These are phyloP conservation scores for Lithophane ornitopus DNA, from an alignment of 2,888 invertebrate genomes.

Conservation along the genomic window DNA sequence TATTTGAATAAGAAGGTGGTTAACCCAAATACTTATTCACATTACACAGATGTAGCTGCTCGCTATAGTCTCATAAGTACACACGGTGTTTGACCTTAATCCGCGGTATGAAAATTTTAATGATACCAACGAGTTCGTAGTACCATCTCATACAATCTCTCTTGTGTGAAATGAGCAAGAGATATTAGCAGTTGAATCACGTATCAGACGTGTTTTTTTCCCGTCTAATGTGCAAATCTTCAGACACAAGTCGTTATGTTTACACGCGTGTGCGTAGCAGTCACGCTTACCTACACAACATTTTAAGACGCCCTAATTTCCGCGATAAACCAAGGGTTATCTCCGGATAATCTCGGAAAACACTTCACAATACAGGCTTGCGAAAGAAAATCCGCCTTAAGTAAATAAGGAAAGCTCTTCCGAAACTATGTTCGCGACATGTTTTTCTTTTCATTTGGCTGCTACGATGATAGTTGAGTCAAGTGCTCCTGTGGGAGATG, in stretches of 20 bases:
- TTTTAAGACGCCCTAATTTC: slow-evolving; percentile 56
- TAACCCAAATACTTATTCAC: slow-evolving; percentile 45
- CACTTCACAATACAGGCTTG: slow-evolving; percentile 49
- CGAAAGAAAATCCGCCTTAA: slow-evolving; percentile 49
- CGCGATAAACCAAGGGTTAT: slow-evolving; percentile 47
- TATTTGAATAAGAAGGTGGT: slow-evolving; percentile 34
- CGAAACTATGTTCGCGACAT: slow-evolving; percentile 49
- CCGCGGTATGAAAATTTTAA: slow-evolving; percentile 46
- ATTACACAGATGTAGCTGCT: slow-evolving; percentile 28
- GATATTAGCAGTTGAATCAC: slow-evolving; percentile 32
- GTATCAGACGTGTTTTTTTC: slow-evolving; percentile 47
- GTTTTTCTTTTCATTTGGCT: slow-evolving; percentile 65
- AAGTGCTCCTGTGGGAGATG: slow-evolving; percentile 47
- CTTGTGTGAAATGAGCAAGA: slow-evolving; percentile 8
- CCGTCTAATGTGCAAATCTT: slow-evolving; percentile 35
- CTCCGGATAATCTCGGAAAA: slow-evolving; percentile 50
- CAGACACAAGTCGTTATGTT: slow-evolving; percentile 31
- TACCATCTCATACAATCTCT: slow-evolving; percentile 15
- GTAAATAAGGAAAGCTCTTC: slow-evolving; percentile 50
- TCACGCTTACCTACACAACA: slow-evolving; percentile 34
- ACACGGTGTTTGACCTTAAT: slow-evolving; percentile 51
- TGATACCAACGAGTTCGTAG: slow-evolving; percentile 16
- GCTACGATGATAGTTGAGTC: slow-evolving; percentile 52
- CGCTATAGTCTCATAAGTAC: slow-evolving; percentile 13
- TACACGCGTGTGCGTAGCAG: slow-evolving; percentile 13